These are phyloP conservation scores for Brachyalestes nurse DNA, from an alignment of 2,797 vertebrate genomes.

Conservation along the genomic window DNA sequence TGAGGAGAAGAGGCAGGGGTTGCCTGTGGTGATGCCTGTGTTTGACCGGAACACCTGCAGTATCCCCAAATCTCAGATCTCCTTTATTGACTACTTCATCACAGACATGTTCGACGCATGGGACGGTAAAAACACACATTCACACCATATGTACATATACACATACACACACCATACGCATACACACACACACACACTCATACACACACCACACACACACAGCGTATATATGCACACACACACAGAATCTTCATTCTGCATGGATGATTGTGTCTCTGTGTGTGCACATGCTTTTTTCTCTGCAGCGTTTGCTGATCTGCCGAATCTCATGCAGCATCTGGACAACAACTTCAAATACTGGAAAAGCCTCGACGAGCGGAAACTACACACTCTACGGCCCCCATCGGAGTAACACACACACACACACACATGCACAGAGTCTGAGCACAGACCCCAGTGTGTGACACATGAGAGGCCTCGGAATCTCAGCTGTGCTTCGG, in stretches of 20 bases:
- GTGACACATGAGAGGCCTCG: neutral
- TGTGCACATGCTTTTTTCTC: conserved; percentile 34
- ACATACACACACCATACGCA: no score
- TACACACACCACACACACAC: no score
- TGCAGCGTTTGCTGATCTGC: conserved; percentile 92
- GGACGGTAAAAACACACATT: conserved; percentile 88
- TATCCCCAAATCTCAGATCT: conserved; percentile 97
- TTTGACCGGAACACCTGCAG: conserved; percentile 97
- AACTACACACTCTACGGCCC: conserved; percentile 87
- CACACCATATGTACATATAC: no score
- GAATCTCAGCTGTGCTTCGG: neutral
- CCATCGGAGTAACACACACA: conserved; percentile 83
- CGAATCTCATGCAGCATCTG: conserved; percentile 95
- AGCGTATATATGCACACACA: no score
- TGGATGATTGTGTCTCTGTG: neutral
- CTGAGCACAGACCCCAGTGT: neutral
- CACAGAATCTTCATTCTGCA: neutral
- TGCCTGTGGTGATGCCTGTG: conserved; percentile 96
- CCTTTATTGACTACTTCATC: conserved; percentile 99
- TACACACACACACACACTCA: no score
- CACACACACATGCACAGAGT: neutral
- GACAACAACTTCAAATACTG: conserved; percentile 99
- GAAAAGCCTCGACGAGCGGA: conserved; percentile 91
- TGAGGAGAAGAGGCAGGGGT: conserved; percentile 89
- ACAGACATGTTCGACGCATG: conserved; percentile 97